Base-by-base conservation (phyloP, 2,113 vertebrate genomes). In the Pachyramphus minor region DNA sequence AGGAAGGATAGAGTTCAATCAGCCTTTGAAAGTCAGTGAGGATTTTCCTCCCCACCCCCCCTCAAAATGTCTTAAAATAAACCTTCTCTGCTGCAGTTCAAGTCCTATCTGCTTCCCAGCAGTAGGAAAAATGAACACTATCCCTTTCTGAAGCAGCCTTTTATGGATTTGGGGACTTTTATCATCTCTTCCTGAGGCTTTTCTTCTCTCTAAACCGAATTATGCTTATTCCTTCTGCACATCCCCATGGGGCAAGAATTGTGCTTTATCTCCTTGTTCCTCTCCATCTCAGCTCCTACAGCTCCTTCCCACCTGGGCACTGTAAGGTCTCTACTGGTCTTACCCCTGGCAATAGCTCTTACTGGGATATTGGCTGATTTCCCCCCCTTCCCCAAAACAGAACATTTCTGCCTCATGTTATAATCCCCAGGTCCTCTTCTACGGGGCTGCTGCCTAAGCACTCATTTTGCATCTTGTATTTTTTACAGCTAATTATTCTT, bases 401-500 rank as follows among this genome's bases (percentile, higher is more conserved):
- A 15, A 1, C 4, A 39, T 62, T 62, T 41, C 62, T 45, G 11
- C 45, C 44, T 68, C 14, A 1, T 53, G 11, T 64, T 80, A 11
- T 44, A 41, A 69, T 39, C 69, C 49, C 33, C 64, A 75, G 44
- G 2, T 82, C 14, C 21, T 82, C 22, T 75, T 85, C 64, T 78
- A 23, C 37, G 49, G 14, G 37, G n/a, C 62, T 87, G 47, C 68
- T 83, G 60, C 64, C 44, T 59, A 28, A 87, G 52, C 27, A 5
- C 30, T 93, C 35, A 3, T 42, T 94, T 85, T 58, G 28, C 41
- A 14, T 75, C 81, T 71, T 78, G 12, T 82, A 33, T 76, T 92
- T 92, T 92, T 92, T 69, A 47, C 56, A 96, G 83, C 42, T 90
- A 94, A 86, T 95, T 95, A 74, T 76, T 82, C 90, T 53, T 58